Percentiles rank a stretch among this genome's conserved stretches.
These are phyloP conservation scores for Halocynthia roretzi DNA, from an alignment of 23 tunicate species.

Conservation along the genomic window DNA sequence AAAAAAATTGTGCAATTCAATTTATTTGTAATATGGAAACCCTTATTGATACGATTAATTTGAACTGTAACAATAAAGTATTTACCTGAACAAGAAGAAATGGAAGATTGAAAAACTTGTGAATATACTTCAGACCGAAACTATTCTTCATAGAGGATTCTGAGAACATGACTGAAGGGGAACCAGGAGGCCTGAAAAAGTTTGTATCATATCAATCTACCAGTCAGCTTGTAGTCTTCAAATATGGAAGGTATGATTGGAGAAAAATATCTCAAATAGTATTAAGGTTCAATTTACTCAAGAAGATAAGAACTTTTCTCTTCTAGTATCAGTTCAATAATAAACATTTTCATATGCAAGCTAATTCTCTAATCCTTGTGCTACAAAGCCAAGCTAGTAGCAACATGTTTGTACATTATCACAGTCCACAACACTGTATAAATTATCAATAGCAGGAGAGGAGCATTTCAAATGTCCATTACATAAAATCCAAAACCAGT, in stretches of 20 bases:
- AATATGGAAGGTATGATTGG: too few relatives aligned
- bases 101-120: conserved; percentile 86
- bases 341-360: too few relatives aligned
- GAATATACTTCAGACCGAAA: conserved; percentile 80
- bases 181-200: conserved; percentile 69
- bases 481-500: too few relatives aligned
- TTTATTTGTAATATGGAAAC: background rate
- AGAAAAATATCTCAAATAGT: background rate
- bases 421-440: too few relatives aligned
- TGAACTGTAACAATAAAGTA: background rate
- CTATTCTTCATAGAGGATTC: conserved; percentile 89
- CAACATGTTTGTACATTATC: too few relatives aligned
- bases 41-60: background rate
- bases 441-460: too few relatives aligned
- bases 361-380: too few relatives aligned
- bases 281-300: background rate
- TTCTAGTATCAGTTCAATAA: too few relatives aligned
- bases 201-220: background rate
- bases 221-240: too few relatives aligned
- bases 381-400: too few relatives aligned
- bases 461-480: too few relatives aligned
- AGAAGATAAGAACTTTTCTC: background rate
- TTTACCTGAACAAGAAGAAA: conserved; percentile 64
- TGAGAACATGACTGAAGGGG: conserved; percentile 53
- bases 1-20: background rate